Evolutionary conservation across 2,797 vertebrate species (phyloP).

Genomic region (Mormyrops boulengeri): DNA sequence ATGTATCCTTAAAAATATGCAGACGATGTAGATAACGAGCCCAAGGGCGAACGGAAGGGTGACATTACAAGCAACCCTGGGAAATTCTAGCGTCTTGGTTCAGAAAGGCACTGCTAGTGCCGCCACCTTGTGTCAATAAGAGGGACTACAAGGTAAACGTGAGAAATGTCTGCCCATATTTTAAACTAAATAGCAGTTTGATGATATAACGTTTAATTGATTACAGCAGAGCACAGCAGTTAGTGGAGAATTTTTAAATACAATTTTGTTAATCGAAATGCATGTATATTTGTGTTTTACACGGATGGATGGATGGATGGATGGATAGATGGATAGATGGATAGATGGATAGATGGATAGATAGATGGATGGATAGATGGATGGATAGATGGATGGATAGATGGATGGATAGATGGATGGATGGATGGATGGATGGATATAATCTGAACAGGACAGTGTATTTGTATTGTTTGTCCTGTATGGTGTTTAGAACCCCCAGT

Average conservation of each 20-base stretch:
- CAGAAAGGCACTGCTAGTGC: background rate
- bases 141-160: background rate
- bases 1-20: background rate
- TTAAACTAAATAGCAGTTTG: background rate
- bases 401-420: background rate
- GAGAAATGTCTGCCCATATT: background rate
- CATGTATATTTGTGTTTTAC: background rate
- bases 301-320: background rate
- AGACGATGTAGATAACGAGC: background rate
- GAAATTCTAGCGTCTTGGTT: background rate
- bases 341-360: background rate
- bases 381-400: background rate
- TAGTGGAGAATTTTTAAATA: background rate
- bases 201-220: background rate
- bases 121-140: constrained; percentile 22
- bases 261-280: background rate
- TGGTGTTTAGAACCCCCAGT: background rate
- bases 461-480: background rate
- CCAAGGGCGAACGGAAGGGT: background rate
- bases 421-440: no score
- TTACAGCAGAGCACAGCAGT: background rate
- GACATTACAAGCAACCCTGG: background rate
- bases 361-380: background rate
- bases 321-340: background rate
- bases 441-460: background rate